Evolutionary conservation across 1,140 invertebrate species (phyloP).

Genomic region (Pachypeltis micranthus): DNA sequence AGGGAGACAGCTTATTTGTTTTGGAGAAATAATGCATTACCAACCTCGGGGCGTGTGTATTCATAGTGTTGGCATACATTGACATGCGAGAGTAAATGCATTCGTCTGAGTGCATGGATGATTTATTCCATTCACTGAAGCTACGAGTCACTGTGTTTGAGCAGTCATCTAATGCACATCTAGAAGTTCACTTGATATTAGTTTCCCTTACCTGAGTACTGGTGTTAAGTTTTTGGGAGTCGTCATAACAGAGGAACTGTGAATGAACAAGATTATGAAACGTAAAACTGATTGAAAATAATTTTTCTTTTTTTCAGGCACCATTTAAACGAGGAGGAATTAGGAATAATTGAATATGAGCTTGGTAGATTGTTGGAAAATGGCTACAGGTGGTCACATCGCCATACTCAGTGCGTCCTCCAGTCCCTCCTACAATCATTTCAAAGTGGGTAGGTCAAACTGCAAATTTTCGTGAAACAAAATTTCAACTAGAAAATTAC

Average conservation of each 20-base stretch:
- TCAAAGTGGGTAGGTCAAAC: conserved; percentile 41
- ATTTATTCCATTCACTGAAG: not conserved
- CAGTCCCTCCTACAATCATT: conserved; percentile 58
- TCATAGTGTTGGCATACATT: no score
- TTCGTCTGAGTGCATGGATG: not conserved
- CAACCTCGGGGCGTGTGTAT: no score
- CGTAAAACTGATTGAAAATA: not conserved
- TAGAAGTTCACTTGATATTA: not conserved
- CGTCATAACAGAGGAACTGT: not conserved
- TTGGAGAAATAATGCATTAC: no score
- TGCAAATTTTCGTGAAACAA: no score
- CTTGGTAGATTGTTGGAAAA: conserved; percentile 50
- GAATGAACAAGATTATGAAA: not conserved
- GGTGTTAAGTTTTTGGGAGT: not conserved
- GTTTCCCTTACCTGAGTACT: not conserved
- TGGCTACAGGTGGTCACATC: conserved; percentile 67
- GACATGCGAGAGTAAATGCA: no score
- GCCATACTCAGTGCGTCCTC: conserved; percentile 70
- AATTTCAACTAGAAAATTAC: no score
- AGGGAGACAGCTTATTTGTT: no score
- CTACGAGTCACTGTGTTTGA: not conserved
- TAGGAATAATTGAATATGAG: conserved; percentile 53
- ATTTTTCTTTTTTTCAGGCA: conserved; percentile 37
- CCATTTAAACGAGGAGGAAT: conserved; percentile 46
- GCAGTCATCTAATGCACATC: not conserved